Base-by-base conservation (phyloP, 2,113 vertebrate genomes). In the Perccottus glenii region DNA sequence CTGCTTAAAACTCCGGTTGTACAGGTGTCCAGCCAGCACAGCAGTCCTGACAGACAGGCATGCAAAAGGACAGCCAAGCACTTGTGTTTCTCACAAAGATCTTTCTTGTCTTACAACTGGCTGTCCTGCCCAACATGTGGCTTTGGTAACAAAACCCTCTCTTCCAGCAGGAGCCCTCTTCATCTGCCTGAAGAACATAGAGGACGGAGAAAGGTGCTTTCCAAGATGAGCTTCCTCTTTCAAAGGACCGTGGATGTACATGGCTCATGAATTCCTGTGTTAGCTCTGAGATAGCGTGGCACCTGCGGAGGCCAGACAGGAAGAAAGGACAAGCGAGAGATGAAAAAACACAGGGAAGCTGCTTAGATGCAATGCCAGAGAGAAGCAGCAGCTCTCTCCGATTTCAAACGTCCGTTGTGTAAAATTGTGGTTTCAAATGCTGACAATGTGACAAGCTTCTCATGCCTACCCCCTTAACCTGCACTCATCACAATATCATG, bases 51-150 rank as follows among this genome's bases (percentile, higher is more conserved):
- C 89, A 90, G 82, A 85, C 88, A 88, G 81, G 88, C 82, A 91
- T 77, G 81, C 73, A 71, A 88, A 72, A 85, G 87, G 81, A 92
- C 90, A 94, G 90, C 84, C 89, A 87, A 90, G 64, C 86, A 88
- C 85, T 90, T 92, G 90, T 91, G 89, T 93, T 89, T 67, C 43
- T 85, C 88, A 91, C 87, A 90, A 89, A 93, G 84, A 88, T 92
- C 89, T 90, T 84, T 89, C 90, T 92, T 94, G 87, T 93, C 90
- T 85, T 92, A 91, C 87, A 83, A 75, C 80, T 73, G 64, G 75
- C 84, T 85, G 64, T 67, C 73, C 77, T 86, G 83, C 88, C 82
- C 76, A 87, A 92, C 92, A 89, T 80, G 87, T 81, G 87, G 73
- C 88, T 90, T 63, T 78, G 80, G 90, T 91, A 90, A 73, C 89